Percentiles rank a stretch among this genome's conserved stretches.
phyloP scores from a whole-genome alignment of 2,888 invertebrate genomes.

The Drosophila fungiperda region DNA sequence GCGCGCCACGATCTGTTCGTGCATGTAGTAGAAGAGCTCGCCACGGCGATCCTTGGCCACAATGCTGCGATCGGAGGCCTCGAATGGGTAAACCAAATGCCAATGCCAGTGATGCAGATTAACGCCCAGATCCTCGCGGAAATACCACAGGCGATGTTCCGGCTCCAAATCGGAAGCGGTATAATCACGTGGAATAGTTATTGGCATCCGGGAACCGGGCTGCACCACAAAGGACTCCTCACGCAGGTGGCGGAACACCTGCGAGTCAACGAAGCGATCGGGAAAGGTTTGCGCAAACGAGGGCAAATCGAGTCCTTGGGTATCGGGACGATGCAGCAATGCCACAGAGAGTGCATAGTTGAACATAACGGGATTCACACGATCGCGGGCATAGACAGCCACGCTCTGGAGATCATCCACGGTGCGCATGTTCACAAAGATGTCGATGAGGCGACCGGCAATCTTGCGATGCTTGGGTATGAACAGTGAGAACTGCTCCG shows the following conservation, averaged over 20 bases:
- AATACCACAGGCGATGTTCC: constrained; percentile 89
- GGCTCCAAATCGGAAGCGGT: constrained; percentile 91
- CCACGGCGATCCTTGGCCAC: constrained; percentile 89
- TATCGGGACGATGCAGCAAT: constrained; percentile 89
- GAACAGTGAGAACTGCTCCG: constrained; percentile 90
- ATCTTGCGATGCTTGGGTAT: constrained; percentile 89
- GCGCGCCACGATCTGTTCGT: constrained; percentile 87
- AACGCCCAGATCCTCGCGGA: constrained; percentile 86
- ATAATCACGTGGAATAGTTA: constrained; percentile 88
- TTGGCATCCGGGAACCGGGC: constrained; percentile 88
- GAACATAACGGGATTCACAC: constrained; percentile 92
- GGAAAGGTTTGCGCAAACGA: constrained; percentile 89
- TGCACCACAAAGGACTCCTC: constrained; percentile 87
- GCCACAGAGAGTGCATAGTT: constrained; percentile 92
- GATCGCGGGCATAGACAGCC: constrained; percentile 89
- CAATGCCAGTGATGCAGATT: constrained; percentile 87
- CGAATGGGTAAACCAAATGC: constrained; percentile 91
- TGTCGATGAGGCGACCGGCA: constrained; percentile 89
- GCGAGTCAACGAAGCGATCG: constrained; percentile 88
- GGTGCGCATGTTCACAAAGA: constrained; percentile 90
- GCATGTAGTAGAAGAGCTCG: constrained; percentile 93
- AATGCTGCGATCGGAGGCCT: constrained; percentile 87
- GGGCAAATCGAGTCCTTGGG: constrained; percentile 87
- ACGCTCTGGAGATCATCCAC: constrained; percentile 89
- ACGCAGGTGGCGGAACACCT: constrained; percentile 87